Evolutionary conservation across 2,797 vertebrate genomes (phyloP).

Genomic region (Alectoris magna): DNA sequence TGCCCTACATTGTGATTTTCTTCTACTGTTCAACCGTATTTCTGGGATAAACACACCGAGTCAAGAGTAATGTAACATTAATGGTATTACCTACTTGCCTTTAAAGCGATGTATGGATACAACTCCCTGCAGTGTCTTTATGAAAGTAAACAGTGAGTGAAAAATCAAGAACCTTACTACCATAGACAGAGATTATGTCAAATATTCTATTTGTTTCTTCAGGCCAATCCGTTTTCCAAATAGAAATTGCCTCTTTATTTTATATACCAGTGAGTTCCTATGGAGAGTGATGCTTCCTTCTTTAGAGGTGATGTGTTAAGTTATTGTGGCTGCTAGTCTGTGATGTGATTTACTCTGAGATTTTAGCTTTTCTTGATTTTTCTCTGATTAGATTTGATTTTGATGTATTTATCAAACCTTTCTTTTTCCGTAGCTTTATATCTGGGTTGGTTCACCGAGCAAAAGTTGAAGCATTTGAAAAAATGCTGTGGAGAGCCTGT

Average conservation of each 20-base stretch:
- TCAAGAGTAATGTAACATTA: neutral
- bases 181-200: neutral
- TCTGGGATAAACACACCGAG: neutral
- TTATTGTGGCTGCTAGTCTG: neutral
- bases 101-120: neutral
- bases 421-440: constrained; percentile 84
- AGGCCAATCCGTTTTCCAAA: neutral
- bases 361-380: neutral
- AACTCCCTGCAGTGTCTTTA: fast-evolving
- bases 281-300: neutral
- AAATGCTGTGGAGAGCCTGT: constrained; percentile 95
- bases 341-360: neutral
- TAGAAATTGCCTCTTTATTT: neutral
- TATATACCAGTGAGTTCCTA: neutral
- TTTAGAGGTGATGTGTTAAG: neutral
- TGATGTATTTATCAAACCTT: neutral
- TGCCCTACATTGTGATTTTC: neutral
- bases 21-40: neutral
- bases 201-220: neutral
- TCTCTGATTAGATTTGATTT: neutral
- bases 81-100: neutral
- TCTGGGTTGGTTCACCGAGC: constrained; percentile 93
- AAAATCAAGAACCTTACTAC: neutral
- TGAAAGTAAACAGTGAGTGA: neutral
- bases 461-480: constrained; percentile 95